A percentile compares a stretch with the other conserved stretches of the same genome.
phyloP scores from a whole-genome alignment of 2,113 vertebrate genomes.

The Pachypanchax playfairii region DNA sequence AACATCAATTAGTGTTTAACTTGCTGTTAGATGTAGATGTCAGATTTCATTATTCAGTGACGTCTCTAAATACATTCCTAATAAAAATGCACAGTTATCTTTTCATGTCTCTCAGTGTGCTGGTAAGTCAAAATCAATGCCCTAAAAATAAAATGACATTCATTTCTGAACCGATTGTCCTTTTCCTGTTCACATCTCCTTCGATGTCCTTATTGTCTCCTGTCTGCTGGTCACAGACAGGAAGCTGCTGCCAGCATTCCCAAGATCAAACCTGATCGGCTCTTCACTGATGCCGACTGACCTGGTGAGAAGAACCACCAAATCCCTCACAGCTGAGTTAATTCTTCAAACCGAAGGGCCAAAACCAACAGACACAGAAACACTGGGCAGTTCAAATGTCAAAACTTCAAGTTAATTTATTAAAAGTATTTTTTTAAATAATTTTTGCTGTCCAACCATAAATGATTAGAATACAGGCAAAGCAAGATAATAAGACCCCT shows the following conservation, averaged over 20 bases:
- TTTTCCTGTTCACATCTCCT: conserved; percentile 26
- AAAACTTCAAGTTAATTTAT: no score
- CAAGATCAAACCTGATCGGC: conserved; percentile 53
- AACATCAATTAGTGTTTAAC: no score
- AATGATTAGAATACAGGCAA: no score
- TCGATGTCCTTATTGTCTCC: conserved; percentile 41
- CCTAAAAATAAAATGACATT: no score
- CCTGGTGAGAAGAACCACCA: conserved; percentile 21
- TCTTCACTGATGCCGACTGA: conserved; percentile 30
- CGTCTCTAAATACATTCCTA: conserved; percentile 27
- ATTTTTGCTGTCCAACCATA: background rate
- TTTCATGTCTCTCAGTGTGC: no score
- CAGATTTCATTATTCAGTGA: no score
- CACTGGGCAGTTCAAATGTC: background rate
- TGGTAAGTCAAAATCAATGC: no score
- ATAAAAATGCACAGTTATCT: conserved; percentile 39
- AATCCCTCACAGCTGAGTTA: conserved; percentile 67
- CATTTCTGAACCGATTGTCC: no score
- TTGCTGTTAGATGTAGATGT: no score
- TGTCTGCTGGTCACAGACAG: no score
- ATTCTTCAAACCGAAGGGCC: conserved; percentile 34
- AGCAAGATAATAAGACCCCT: no score
- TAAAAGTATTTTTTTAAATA: no score
- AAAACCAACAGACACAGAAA: conserved; percentile 1
- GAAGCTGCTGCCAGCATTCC: conserved; percentile 22